These are phyloP conservation scores for Anastatus disparis DNA, from an alignment of 1,140 invertebrate species.

Conservation along the genomic window DNA sequence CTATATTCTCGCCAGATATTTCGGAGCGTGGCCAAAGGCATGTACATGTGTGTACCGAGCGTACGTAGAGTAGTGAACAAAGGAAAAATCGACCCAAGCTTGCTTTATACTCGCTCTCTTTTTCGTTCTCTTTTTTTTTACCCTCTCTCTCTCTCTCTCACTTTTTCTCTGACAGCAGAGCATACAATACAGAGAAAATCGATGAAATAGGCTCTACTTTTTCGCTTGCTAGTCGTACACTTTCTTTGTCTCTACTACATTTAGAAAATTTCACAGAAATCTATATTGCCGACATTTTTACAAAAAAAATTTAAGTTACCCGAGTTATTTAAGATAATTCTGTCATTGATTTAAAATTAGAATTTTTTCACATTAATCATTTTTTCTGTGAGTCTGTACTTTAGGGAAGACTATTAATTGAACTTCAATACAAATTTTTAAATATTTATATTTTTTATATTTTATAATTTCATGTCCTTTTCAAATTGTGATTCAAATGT, in stretches of 20 bases:
- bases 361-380: too few relatives aligned
- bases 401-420: too few relatives aligned
- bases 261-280: background rate
- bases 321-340: too few relatives aligned
- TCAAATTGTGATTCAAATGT: too few relatives aligned
- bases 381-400: too few relatives aligned
- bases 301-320: too few relatives aligned
- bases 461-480: too few relatives aligned
- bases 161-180: constrained; percentile 5
- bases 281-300: background rate
- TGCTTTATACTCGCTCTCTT: background rate
- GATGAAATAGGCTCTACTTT: constrained; percentile 24
- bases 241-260: background rate
- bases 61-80: constrained; percentile 34
- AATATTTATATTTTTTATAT: too few relatives aligned
- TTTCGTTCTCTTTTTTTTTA: background rate
- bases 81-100: constrained; percentile 37
- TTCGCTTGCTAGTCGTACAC: background rate
- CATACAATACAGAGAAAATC: constrained; percentile 31
- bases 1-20: too few relatives aligned
- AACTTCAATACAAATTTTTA: too few relatives aligned
- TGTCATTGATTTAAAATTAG: too few relatives aligned
- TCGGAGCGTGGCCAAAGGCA: background rate
- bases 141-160: background rate
- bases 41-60: constrained; percentile 1